Base-by-base conservation (phyloP, 2,888 invertebrate species). In the Noctua comes region DNA sequence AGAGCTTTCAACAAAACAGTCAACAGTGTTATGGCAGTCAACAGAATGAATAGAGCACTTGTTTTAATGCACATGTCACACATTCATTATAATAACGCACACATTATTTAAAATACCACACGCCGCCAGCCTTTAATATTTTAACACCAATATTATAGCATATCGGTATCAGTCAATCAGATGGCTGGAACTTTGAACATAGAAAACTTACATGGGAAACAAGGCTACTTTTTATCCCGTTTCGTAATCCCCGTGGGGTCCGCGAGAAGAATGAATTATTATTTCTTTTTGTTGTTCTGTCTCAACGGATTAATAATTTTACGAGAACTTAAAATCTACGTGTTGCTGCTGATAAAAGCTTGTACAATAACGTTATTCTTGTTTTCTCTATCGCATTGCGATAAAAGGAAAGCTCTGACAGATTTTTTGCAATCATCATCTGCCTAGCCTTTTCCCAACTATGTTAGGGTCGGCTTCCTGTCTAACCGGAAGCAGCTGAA, bases 281-380 rank as follows among this genome's bases (percentile, higher is more conserved):
- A 83, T 80, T 85, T 85, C 76, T 83, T 86, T 85, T 85, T 86
- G 85, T 85, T 85, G 83, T 84, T 83, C 43, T 64, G 86, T 85
- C 85, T 85, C 85, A 86, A 85, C 74, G 85, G 85, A 85, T 85
- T 85, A 85, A 85, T 85, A 85, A 86, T 86, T 85, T 85, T 83
- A 75, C 74, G 73, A 86, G 83, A 85, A 86, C 84, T 85, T 86
- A 79, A 85, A 84, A 86, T 85, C 68, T 76, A 85, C 83, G 83
- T 85, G 76, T 79, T 79, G 76, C 71, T 59, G 43, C 54, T 65
- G 16, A 86, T 76, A 80, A 83, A 82, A 83, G 68, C 76, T 76
- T 82, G 70, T 68, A 79, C 68, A 84, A 71, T 73, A 73, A 79
- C 27, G 65, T 62, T 51, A 24, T 64, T 40, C 16, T 21, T 36